Percentiles rank a stretch among this genome's conserved stretches.
phyloP scores from a whole-genome alignment of 1,140 invertebrate genomes.

The Danaus melanippus region DNA sequence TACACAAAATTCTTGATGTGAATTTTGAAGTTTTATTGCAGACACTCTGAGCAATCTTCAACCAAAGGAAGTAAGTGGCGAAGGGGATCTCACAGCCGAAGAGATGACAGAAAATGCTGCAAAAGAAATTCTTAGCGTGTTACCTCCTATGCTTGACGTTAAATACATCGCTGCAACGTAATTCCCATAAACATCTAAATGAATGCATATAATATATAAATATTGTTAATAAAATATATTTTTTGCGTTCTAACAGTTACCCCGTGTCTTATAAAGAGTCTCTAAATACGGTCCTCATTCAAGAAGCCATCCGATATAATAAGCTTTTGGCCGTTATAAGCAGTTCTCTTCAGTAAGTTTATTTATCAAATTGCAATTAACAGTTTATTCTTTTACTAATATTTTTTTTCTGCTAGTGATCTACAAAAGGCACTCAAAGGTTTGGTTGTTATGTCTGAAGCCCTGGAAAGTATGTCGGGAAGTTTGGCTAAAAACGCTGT shows the following conservation, averaged over 20 bases:
- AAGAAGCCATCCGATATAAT: conserved; percentile 87
- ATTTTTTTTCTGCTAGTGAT: conserved; percentile 58
- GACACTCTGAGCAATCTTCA: conserved; percentile 76
- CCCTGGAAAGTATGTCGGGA: conserved; percentile 78
- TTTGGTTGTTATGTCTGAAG: conserved; percentile 83
- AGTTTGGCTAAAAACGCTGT: conserved; percentile 79
- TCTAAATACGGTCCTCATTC: conserved; percentile 86
- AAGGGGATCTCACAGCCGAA: conserved; percentile 71
- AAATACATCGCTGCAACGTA: conserved; percentile 67
- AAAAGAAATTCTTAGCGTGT: conserved; percentile 66
- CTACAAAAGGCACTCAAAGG: conserved; percentile 83
- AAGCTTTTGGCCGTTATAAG: conserved; percentile 76
- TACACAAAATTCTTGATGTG: too few relatives aligned
- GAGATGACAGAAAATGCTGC: conserved; percentile 72
- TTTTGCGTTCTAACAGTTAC: conserved; percentile 71
- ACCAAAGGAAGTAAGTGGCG: conserved; percentile 71
- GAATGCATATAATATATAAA: not conserved
- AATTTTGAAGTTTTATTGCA: conserved; percentile 10
- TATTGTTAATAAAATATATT: too few relatives aligned
- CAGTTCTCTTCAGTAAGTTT: conserved; percentile 67
- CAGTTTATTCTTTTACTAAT: not conserved
- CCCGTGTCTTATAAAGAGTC: conserved; percentile 86
- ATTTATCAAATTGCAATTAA: not conserved
- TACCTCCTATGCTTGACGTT: conserved; percentile 75
- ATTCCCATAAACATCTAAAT: conserved; percentile 16